Conservation (phyloP, 2,113 vertebrate species). For the Ranitomeya imitator region DNA sequence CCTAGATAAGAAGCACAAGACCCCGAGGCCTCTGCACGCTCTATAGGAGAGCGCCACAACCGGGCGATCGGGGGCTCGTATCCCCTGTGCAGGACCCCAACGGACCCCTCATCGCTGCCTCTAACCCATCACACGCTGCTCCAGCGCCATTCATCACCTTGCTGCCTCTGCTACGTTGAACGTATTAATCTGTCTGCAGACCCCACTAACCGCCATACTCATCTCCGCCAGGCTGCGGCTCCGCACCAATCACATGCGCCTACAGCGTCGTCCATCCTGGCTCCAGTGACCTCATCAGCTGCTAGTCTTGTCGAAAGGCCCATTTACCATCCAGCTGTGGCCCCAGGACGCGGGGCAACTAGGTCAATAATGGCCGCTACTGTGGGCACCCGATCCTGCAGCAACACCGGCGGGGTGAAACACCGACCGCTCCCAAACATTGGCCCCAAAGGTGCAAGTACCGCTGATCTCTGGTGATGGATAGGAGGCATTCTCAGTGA, state of each 20-base stretch:
- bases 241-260: slow-evolving; percentile 50
- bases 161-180: slow-evolving; percentile 69
- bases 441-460: not conserved
- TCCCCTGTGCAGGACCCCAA: not conserved
- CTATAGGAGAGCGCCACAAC: slow-evolving; percentile 21
- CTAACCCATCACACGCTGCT: slow-evolving; percentile 79
- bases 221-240: slow-evolving; percentile 75
- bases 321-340: not conserved
- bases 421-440: no score
- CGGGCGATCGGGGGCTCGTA: not conserved
- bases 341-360: no score
- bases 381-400: no score
- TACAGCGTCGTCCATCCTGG: slow-evolving; percentile 41
- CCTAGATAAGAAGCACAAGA: slow-evolving; percentile 46
- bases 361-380: no score
- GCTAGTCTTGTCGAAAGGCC: not conserved
- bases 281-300: slow-evolving; percentile 2
- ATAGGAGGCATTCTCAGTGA: not conserved
- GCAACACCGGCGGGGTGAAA: no score
- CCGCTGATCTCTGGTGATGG: not conserved
- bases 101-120: slow-evolving; percentile 60
- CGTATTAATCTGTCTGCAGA: slow-evolving; percentile 67
- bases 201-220: slow-evolving; percentile 71
- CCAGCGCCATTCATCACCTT: slow-evolving; percentile 69
- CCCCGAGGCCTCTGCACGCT: not conserved